Evolutionary conservation across 1,140 invertebrate species (phyloP).

Genomic region (Neoseiulus cucumeris): DNA sequence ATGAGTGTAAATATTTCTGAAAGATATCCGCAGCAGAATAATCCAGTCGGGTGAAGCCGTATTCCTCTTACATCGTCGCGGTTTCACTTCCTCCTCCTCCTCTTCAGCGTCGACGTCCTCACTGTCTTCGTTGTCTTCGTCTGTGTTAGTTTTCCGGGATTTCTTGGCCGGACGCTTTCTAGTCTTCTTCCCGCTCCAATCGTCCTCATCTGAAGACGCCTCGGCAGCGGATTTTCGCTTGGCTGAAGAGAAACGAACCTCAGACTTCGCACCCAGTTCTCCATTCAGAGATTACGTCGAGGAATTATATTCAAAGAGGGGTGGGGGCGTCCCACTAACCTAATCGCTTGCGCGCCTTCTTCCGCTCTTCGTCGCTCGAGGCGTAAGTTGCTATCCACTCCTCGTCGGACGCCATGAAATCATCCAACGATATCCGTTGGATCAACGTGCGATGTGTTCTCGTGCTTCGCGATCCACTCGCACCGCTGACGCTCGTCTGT

Average conservation of each 20-base stretch:
- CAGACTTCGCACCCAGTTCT: too few species aligned
- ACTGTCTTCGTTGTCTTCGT: neutral
- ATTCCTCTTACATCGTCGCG: too few species aligned
- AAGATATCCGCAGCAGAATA: too few species aligned
- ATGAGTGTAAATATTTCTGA: too few species aligned
- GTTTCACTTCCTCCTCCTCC: neutral
- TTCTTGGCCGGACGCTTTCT: neutral
- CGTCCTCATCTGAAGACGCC: neutral
- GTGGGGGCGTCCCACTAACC: neutral
- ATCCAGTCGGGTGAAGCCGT: too few species aligned
- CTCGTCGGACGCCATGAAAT: constrained; percentile 8
- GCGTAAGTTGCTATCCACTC: constrained; percentile 8
- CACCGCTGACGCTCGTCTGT: neutral
- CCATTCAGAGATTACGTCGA: too few species aligned
- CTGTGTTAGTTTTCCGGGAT: neutral
- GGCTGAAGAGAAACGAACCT: neutral
- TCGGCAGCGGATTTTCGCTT: constrained; percentile 5
- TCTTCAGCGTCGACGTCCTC: neutral
- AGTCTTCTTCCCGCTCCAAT: neutral
- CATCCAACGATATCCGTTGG: constrained; percentile 6
- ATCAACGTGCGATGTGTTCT: constrained; percentile 2
- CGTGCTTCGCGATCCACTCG: neutral
- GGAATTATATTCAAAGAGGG: neutral
- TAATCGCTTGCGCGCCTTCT: neutral
- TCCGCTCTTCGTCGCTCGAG: constrained; percentile 1